Evolutionary conservation across 2,888 invertebrate genomes (phyloP), one percentile per base, ranked within the genome.

Genomic region (Fabriciana adippe): DNA sequence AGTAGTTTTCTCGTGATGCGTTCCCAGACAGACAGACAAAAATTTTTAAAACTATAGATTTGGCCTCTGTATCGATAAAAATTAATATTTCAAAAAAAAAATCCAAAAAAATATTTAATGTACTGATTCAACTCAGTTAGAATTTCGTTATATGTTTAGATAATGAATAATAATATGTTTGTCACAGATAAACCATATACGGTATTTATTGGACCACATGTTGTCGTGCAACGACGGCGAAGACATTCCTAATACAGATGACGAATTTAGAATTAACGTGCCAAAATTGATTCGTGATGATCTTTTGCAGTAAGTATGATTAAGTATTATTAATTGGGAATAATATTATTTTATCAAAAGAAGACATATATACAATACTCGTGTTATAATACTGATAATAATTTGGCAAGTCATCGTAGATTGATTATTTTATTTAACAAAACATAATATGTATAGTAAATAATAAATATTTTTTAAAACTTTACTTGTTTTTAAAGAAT

Each of bases 161-260:
- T 18, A n/a, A 18, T 18, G 18, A 18, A 18, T 18, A 18, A 18
- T 18, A 1, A 18, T 18, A 18, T 18, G 15, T 16, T 51, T 51
- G 6, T 55, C 8, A 57, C 76, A 96, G 96, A 94, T 97, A 21
- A 97, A 97, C 80, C 94, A 94, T 83, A 88, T 97, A 55, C 94
- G 97, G 0, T 94, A 95, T 76, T 92, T 94, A 79, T 95, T 96
- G 94, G 96, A 96, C 79, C 89, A 92, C 71, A 93, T 95, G 75
- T 88, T 97, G 77, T 93, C 74, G 77, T 86, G 88, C 76, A 72
- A 76, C 47, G 85, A 83, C 2, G 87, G 87, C 0, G 84, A 87
- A 68, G 86, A 86, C n/a, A 59, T 71, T 50, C 87, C 87, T 4
- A 73, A 78, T 1, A 73, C 76, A 0, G 87, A 88, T 66, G 85